Conservation (phyloP, 2,888 invertebrate species). For the Diadegma fenestrale region DNA sequence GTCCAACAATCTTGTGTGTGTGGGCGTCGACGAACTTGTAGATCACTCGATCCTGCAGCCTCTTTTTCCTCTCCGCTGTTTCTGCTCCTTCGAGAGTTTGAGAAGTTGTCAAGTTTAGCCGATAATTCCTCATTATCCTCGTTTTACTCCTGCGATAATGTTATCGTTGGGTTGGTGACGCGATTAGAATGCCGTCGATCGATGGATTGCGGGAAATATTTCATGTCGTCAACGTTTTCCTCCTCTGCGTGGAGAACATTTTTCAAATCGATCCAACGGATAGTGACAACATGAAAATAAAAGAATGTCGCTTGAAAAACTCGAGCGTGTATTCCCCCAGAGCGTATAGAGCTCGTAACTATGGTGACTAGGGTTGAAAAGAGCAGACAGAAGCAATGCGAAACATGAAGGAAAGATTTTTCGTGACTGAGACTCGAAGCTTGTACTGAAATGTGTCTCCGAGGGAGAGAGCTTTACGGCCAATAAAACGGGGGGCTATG, state of each 20-base stretch:
- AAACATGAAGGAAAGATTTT: slow-evolving; percentile 25
- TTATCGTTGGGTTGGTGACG: background rate
- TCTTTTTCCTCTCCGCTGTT: background rate
- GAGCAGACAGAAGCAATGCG: slow-evolving; percentile 10
- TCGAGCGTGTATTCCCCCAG: slow-evolving; percentile 5
- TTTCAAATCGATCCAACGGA: background rate
- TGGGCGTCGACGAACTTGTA: slow-evolving; percentile 56
- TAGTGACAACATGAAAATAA: background rate
- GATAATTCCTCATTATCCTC: slow-evolving; percentile 5
- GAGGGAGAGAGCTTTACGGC: slow-evolving; percentile 27
- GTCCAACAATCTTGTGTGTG: slow-evolving; percentile 16
- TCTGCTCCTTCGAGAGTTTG: background rate
- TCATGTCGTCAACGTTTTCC: background rate
- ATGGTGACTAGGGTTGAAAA: background rate
- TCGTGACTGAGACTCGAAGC: slow-evolving; percentile 5
- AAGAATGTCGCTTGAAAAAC: background rate
- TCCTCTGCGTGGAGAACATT: background rate
- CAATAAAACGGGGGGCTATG: slow-evolving; percentile 54
- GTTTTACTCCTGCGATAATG: background rate
- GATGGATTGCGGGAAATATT: background rate
- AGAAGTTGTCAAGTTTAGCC: slow-evolving; percentile 9
- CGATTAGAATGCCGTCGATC: background rate
- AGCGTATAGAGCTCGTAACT: slow-evolving; percentile 12
- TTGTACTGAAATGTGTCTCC: slow-evolving; percentile 3
- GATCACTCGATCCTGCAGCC: slow-evolving; percentile 16